phyloP scores from a whole-genome alignment of 1,140 invertebrate genomes.

The Drosophila oshimai region DNA sequence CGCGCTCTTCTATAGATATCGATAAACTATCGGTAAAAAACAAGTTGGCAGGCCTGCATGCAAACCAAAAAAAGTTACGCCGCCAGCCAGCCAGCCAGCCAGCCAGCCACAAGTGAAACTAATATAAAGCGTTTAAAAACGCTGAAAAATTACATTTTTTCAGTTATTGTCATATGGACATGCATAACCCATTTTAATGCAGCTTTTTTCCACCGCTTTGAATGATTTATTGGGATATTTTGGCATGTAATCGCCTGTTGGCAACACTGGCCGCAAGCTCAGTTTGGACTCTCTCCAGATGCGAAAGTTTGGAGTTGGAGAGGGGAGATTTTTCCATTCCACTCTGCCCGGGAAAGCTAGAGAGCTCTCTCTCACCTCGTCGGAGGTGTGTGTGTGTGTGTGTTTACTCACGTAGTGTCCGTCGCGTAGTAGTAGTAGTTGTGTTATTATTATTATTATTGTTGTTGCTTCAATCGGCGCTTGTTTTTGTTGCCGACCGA shows the following conservation, averaged over 20 bases:
- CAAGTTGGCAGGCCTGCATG: no score
- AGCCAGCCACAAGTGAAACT: no score
- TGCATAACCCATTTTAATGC: neutral
- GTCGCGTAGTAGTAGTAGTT: conserved; percentile 65
- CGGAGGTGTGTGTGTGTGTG: conserved; percentile 25
- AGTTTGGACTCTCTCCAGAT: conserved; percentile 21
- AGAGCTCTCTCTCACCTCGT: conserved; percentile 15
- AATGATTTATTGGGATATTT: conserved; percentile 12
- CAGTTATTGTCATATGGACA: neutral
- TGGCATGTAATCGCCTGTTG: conserved; percentile 15
- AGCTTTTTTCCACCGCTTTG: neutral
- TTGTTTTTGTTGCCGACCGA: conserved; percentile 68
- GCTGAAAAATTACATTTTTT: no score
- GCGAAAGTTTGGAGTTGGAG: conserved; percentile 6
- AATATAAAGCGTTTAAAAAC: no score
- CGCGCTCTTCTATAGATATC: no score
- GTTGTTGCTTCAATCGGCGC: conserved; percentile 57
- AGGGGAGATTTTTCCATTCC: conserved; percentile 33
- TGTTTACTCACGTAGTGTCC: conserved; percentile 67
- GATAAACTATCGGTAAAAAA: no score
- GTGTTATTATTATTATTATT: conserved; percentile 74
- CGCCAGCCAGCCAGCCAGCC: no score
- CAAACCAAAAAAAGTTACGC: no score
- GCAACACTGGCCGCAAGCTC: conserved; percentile 25
- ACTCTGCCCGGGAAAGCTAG: conserved; percentile 29